Evolutionary conservation across 2,888 invertebrate species (phyloP), one percentile per base, ranked within the genome.

Genomic region (Apocheima hispidaria): DNA sequence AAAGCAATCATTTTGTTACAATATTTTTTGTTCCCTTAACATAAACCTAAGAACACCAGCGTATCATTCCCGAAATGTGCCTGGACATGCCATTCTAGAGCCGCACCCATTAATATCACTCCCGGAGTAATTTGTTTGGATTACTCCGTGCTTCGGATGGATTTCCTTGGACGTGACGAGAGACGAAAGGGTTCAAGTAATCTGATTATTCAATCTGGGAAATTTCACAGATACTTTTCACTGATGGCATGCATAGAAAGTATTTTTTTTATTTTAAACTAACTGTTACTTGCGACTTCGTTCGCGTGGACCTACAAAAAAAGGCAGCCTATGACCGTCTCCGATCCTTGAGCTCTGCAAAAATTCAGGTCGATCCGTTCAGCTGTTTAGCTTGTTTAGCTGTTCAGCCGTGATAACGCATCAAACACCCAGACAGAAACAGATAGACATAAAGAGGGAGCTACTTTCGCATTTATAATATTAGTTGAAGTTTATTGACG

Each of bases 101-200:
- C 36, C 36, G 20, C 48, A 5, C 52, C 78, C 81, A 84, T 86
- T 84, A 83, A 85, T 86, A 85, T 81, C 78, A 79, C 78, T 82
- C 74, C 60, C 62, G 66, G 35, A 56, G 65, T 69, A 79, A 75
- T 86, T 82, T 81, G 75, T 86, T 81, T 79, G 82, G 83, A 83
- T 86, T 85, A 84, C 74, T 65, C 64, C 70, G 73, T 75, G 78
- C 80, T 79, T 78, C 68, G 71, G 73, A 68, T 72, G 71, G 74
- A 73, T 79, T 76, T 71, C 74, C 77, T 74, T 72, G 69, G 70
- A 74, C 77, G 76, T 68, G 72, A 73, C 65, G 41, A 63, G 54
- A 54, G 57, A 55, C 43, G 58, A 54, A 58, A 65, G 62, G 65
- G 68, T 66, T 60, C 50, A 48, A 53, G 63, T 63, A 64, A 68